Conservation (phyloP, 2,888 invertebrate species). For the Aphodius granarius region DNA sequence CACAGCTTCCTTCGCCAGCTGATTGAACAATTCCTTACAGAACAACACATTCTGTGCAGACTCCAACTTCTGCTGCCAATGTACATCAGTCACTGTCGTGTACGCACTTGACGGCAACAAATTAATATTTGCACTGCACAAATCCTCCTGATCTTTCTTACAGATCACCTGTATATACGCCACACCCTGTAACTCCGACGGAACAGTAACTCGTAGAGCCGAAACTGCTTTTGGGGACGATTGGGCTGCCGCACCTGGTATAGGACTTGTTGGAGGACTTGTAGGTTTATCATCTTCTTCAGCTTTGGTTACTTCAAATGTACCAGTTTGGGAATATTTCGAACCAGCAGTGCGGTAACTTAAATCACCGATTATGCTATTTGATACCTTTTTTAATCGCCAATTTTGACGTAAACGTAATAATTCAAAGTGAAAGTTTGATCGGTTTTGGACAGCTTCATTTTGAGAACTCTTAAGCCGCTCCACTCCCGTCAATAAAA, state of each 20-base stretch:
- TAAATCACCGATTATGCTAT: conserved; percentile 92
- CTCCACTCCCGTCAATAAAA: conserved; percentile 84
- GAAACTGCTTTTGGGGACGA: conserved; percentile 63
- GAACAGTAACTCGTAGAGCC: conserved; percentile 87
- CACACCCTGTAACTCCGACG: conserved; percentile 92
- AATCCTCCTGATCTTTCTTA: conserved; percentile 91
- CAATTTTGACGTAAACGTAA: conserved; percentile 88
- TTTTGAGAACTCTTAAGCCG: conserved; percentile 79
- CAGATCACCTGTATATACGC: conserved; percentile 96
- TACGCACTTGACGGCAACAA: conserved; percentile 75
- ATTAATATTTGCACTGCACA: conserved; percentile 82
- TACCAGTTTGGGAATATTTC: conserved; percentile 89
- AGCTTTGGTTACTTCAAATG: conserved; percentile 94
- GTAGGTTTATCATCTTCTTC: conserved; percentile 68
- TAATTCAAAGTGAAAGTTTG: conserved; percentile 92
- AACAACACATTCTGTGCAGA: conserved; percentile 96
- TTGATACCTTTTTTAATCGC: conserved; percentile 95
- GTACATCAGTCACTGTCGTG: conserved; percentile 72
- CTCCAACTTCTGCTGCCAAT: conserved; percentile 96
- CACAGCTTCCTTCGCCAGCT: conserved; percentile 92
- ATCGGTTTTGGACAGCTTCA: conserved; percentile 76
- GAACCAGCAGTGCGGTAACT: conserved; percentile 96
- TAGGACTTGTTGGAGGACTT: conserved; percentile 56
- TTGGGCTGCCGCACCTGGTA: conserved; percentile 49
- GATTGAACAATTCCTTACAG: conserved; percentile 94